Base-by-base conservation (phyloP, 2,113 vertebrate genomes). In the Phylloscopus whistleri region DNA sequence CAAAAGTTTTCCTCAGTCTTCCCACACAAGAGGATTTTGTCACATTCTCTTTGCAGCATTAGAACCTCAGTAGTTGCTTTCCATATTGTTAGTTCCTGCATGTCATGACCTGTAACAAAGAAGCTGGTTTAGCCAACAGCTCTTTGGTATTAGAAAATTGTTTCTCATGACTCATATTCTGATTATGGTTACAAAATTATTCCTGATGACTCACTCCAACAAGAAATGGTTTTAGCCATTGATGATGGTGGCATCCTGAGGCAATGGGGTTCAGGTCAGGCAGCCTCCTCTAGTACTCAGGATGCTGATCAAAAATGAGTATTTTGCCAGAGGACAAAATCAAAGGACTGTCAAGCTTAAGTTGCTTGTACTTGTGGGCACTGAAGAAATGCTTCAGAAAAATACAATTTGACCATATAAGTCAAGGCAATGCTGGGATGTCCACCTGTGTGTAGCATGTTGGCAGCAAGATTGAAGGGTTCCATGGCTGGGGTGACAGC, bases 371-470 rank as follows among this genome's bases (percentile, higher is more conserved):
- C 60, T 76, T 76, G 13, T 16, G 60, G 35, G 22, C 53, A 64
- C n/a, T 44, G 33, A 87, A 87, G 21, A 91, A 89, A 80, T 31
- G 28, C 12, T 56, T 90, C 62, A 49, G 41, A 67, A 84, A 82
- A 72, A 18, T 12, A 23, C 8, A 41, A 58, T 64, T 51, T 68
- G 44, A 37, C 9, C 30, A 24, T 39, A 0, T 10, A 64, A 60
- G 14, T 7, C 4, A 9, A 44, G 28, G 37, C 31, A 84, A 27
- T 35, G 31, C n/a, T 28, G 48, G 46, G 63, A 44, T 21, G 19
- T 52, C 53, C 28, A 6, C 15, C 28, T 46, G n/a, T 0, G 0
- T 2, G 10, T 16, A 11, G n/a, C 1, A 2, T 12, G 37, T 44
- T 66, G 90, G 56, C 35, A 51, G 19, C 1, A 1, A 14, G 48